Percentiles rank a stretch among this genome's conserved stretches.
Conservation (phyloP, 2,797 vertebrate genomes). For the Sorex maritimensis region DNA sequence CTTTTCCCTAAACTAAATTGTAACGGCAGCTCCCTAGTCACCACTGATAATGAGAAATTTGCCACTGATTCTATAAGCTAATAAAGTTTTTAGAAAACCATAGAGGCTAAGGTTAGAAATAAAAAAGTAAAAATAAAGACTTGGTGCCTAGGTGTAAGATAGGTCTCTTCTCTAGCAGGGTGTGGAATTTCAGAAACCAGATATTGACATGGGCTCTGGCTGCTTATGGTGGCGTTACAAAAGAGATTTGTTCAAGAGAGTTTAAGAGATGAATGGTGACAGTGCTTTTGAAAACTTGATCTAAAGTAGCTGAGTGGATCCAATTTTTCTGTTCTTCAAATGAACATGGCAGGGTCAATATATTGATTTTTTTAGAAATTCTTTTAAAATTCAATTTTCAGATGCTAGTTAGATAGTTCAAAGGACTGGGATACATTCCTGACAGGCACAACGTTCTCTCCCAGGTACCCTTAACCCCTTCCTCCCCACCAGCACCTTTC, state of each 20-base stretch:
- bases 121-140: background rate
- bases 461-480: too few species aligned
- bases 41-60: conserved; percentile 31
- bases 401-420: too few species aligned
- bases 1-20: conserved; percentile 44
- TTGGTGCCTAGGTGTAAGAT: background rate
- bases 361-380: conserved; percentile 47
- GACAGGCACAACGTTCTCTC: too few species aligned
- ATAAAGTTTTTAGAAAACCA: conserved; percentile 41
- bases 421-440: too few species aligned
- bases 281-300: conserved; percentile 54
- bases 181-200: too few species aligned
- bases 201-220: too few species aligned
- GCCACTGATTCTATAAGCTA: conserved; percentile 20
- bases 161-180: background rate
- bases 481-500: too few species aligned
- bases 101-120: conserved; percentile 12
- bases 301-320: conserved; percentile 21
- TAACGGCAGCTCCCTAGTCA: background rate
- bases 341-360: conserved; percentile 34
- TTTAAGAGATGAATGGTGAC: conserved; percentile 27
- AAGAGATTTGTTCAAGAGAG: background rate
- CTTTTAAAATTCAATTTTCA: background rate
- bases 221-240: background rate
- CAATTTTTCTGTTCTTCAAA: conserved; percentile 24